Base-by-base conservation (phyloP, 1,140 invertebrate genomes). In the Papilio glaucus region DNA sequence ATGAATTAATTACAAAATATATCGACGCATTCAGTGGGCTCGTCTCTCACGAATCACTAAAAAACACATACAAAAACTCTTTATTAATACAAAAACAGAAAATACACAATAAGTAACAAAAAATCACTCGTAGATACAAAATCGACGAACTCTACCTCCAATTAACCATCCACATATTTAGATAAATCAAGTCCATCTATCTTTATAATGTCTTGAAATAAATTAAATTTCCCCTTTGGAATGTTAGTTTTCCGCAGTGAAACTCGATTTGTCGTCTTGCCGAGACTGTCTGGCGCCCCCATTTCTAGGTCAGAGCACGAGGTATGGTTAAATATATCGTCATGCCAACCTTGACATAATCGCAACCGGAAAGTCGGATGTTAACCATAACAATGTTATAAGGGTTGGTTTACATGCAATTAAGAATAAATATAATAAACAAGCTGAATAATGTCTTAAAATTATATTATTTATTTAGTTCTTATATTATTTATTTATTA, bases 231-330 rank as follows among this genome's bases (percentile, higher is more conserved):
- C 4, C 12, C 0, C 8, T 24, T 4, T 57, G 49, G 9, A 57
- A 57, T 12, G 0, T 57, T 57, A 24, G 0, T 57, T 57, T 57
- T 24, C 49, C 49, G 49, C 49, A 57, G 49, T 24, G 21, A 57
- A 26, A 57, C 45, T 49, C 49, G 49, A 57, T 57, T 57, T 57
- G 21, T 57, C 49, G 49, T 57, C 49, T 57, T 57, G 12, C 10
- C 49, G 21, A 57, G 49, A 57, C 49, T 57, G 49, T 57, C 49
- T 57, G 49, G 49, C 49, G 49, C 21, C 49, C 49, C 49, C 49
- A 24, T 24, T 33, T 57, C 49, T 26, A 21, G 49, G 49, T 57
- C 49, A 57, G 21, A 15, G 42, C 42, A n/a, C n/a, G 42, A 53
- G 49, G 49, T 57, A 57, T 10, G 49, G 49, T 57, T 57, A 57